Conservation (phyloP, 2,797 vertebrate species). For the Pseudochromis fuscus region DNA sequence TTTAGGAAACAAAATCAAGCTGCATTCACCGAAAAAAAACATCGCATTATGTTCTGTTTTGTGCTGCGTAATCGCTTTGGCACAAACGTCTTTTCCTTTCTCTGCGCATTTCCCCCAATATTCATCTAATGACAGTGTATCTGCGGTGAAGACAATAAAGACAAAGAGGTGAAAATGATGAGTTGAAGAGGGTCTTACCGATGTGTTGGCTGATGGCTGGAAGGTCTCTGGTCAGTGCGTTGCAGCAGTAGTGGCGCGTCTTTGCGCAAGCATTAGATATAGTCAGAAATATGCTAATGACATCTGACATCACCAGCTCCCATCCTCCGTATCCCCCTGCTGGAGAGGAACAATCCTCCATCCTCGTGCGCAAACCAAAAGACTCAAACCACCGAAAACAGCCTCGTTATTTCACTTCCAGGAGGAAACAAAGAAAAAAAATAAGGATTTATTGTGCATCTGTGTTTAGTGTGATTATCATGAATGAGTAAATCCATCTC, state of each 20-base stretch:
- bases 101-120: no score
- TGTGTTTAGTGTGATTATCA: no score
- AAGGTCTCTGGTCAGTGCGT: constrained; percentile 57
- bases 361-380: neutral
- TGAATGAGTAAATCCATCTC: no score
- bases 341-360: constrained; percentile 35
- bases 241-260: constrained; percentile 79
- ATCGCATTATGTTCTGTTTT: neutral
- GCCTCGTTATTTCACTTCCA: neutral
- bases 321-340: constrained; percentile 42
- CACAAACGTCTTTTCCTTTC: no score
- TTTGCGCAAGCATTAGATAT: constrained; percentile 77
- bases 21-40: accelerated
- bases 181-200: constrained; percentile 71
- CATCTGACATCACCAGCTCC: constrained; percentile 79
- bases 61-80: no score
- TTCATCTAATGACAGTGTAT: no score
- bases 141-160: no score
- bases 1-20: neutral
- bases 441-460: neutral
- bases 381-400: neutral
- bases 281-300: constrained; percentile 84
- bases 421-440: accelerated
- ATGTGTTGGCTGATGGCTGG: constrained; percentile 51
- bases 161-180: neutral